Percentiles rank a stretch among this genome's conserved stretches.
phyloP scores from a whole-genome alignment of 2,888 invertebrate genomes.

The Achlya flavicornis region DNA sequence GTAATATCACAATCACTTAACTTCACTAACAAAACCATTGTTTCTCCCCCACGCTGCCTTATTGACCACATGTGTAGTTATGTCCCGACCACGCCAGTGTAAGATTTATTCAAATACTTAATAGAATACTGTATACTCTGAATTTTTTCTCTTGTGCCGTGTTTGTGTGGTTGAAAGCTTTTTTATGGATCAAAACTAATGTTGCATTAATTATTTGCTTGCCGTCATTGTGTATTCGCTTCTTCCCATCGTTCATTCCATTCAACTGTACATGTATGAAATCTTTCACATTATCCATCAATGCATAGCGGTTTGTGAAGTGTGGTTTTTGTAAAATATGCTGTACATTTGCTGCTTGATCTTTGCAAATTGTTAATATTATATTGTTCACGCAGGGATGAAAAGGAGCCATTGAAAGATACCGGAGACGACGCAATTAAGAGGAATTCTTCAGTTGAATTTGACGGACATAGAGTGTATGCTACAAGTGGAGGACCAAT shows the following conservation, averaged over 20 bases:
- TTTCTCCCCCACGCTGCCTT: constrained; percentile 79
- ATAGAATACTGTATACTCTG: constrained; percentile 20
- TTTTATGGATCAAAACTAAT: constrained; percentile 28
- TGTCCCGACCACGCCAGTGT: constrained; percentile 86
- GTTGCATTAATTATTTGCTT: constrained; percentile 30
- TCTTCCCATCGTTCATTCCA: constrained; percentile 27
- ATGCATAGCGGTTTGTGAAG: constrained; percentile 13
- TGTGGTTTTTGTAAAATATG: constrained; percentile 34
- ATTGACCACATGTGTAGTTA: constrained; percentile 76
- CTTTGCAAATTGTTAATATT: constrained; percentile 23
- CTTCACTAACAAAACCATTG: constrained; percentile 58
- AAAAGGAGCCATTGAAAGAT: constrained; percentile 91
- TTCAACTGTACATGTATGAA: constrained; percentile 20
- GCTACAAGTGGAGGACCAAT: constrained; percentile 93
- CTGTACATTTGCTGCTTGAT: constrained; percentile 23
- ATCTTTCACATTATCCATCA: constrained; percentile 25
- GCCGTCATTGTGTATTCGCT: constrained; percentile 34
- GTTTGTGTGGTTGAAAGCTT: constrained; percentile 34
- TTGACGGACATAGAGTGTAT: constrained; percentile 91
- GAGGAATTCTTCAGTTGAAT: constrained; percentile 91
- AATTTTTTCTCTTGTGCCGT: constrained; percentile 31
- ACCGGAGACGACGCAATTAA: constrained; percentile 87
- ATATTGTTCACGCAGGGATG: constrained; percentile 82
- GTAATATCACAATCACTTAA: constrained; percentile 1
- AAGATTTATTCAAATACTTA: constrained; percentile 69